Conservation (phyloP, 2,888 invertebrate species). For the Caenorhabditis macrosperma region DNA sequence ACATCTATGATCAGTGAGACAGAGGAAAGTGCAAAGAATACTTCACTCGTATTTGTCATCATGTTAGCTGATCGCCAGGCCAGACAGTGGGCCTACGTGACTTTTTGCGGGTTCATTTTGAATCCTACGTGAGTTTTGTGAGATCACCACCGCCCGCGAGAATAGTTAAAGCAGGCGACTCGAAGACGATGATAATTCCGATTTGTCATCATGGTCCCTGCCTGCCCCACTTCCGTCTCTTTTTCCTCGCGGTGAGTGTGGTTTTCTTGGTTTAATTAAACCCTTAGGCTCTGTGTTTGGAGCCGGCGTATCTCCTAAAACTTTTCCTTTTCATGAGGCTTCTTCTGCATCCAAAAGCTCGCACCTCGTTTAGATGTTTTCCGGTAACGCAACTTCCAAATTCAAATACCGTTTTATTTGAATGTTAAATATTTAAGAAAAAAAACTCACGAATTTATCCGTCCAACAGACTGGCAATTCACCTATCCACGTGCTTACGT, state of each 20-base stretch:
- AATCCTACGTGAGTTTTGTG: slow-evolving; percentile 13
- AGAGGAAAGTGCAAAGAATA: slow-evolving; percentile 39
- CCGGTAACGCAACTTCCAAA: too few relatives aligned
- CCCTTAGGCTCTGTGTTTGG: background rate
- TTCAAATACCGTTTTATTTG: too few relatives aligned
- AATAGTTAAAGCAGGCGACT: slow-evolving; percentile 18
- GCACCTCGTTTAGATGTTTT: too few relatives aligned
- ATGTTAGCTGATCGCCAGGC: slow-evolving; percentile 36
- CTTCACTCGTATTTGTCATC: slow-evolving; percentile 46
- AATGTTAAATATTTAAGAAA: too few relatives aligned
- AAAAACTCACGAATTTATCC: too few relatives aligned
- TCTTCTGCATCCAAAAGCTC: too few relatives aligned
- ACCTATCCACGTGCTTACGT: background rate
- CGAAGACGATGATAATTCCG: slow-evolving; percentile 25
- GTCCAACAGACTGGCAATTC: background rate
- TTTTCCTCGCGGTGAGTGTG: background rate
- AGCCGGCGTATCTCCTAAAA: background rate
- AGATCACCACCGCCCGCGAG: slow-evolving; percentile 4
- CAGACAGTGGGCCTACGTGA: slow-evolving; percentile 43
- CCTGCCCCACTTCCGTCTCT: background rate
- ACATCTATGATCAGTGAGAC: slow-evolving; percentile 6
- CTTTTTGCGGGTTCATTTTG: slow-evolving; percentile 13
- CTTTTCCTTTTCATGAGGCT: background rate
- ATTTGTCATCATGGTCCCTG: slow-evolving; percentile 15
- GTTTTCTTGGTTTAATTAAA: background rate